Base-by-base conservation (phyloP, 2,888 invertebrate species). In the Ennomos erosarius region DNA sequence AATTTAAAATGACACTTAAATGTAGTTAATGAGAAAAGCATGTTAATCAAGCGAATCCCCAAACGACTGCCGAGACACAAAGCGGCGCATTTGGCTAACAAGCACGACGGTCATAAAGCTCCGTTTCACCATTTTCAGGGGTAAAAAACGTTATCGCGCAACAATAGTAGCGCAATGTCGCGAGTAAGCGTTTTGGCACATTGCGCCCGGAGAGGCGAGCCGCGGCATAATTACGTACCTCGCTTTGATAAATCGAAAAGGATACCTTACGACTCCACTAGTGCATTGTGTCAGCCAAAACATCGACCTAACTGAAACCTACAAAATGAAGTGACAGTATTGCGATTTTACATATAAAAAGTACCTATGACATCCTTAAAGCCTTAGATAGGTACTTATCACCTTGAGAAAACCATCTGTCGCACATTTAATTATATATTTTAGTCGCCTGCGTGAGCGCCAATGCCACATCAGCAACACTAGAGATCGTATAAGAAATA, bases 161-260 rank as follows among this genome's bases (percentile, higher is more conserved):
- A 77, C 81, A 74, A 74, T 79, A 76, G 86, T 88, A 74, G 75
- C 70, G 65, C 70, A 73, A 80, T 78, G 81, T 78, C 82, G 85
- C 87, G 88, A 88, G 84, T 88, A 90, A 89, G 88, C 90, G 90
- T 88, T 90, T 90, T 89, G 88, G 90, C 88, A 89, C 90, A 88
- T 87, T 82, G 87, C 87, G 84, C 88, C 77, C 81, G 81, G 77
- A 77, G 74, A 77, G 79, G 78, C 83, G 79, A 81, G 78, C 84
- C 85, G 75, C 84, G 81, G 80, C 78, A 87, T 90, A 90, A 90
- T 90, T 90, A 90, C 87, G 86, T 88, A 87, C 52, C 43, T 55
- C 16, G 42, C 59, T 36, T 16, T 50, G 59, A 58, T 58, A 52
- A 43, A 58, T 16, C 48, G n/a, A 9, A 50, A 50, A 35, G 43